phyloP scores from a whole-genome alignment of 2,113 vertebrate species.

The Cinclus mexicanus region DNA sequence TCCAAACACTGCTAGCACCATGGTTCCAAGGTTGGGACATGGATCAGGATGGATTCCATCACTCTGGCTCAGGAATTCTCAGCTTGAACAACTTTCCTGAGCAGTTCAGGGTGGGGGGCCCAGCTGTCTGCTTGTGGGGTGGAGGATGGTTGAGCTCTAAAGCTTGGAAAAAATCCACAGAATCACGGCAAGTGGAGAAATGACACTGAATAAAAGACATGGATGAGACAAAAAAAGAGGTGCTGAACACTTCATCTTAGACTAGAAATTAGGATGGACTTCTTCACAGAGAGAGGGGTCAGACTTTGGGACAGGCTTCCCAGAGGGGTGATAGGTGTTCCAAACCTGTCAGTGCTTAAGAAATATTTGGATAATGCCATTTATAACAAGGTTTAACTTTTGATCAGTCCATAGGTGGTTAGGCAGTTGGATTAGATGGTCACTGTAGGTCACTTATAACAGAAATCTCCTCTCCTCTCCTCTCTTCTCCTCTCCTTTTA shows the following conservation, averaged over 20 bases:
- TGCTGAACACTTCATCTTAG: neutral
- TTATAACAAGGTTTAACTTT: neutral
- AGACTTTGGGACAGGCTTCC: neutral
- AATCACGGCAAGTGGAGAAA: neutral
- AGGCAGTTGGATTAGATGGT: neutral
- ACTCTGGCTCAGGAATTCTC: neutral
- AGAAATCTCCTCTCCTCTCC: neutral
- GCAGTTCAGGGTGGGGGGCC: neutral
- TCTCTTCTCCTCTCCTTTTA: neutral
- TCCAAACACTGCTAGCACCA: neutral
- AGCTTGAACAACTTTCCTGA: too few species aligned
- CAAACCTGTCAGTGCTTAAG: neutral
- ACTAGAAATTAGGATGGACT: neutral
- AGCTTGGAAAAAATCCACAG: neutral
- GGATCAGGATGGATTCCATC: neutral
- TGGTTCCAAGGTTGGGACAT: accelerated
- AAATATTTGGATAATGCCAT: neutral
- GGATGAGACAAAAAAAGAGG: neutral
- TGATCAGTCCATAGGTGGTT: neutral
- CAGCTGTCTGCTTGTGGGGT: neutral
- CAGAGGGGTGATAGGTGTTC: neutral
- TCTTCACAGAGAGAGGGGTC: neutral
- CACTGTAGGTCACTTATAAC: neutral
- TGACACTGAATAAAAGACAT: neutral
- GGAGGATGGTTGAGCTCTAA: neutral